phyloP scores from a whole-genome alignment of 1,140 invertebrate species.

The Hormaphis cornu region DNA sequence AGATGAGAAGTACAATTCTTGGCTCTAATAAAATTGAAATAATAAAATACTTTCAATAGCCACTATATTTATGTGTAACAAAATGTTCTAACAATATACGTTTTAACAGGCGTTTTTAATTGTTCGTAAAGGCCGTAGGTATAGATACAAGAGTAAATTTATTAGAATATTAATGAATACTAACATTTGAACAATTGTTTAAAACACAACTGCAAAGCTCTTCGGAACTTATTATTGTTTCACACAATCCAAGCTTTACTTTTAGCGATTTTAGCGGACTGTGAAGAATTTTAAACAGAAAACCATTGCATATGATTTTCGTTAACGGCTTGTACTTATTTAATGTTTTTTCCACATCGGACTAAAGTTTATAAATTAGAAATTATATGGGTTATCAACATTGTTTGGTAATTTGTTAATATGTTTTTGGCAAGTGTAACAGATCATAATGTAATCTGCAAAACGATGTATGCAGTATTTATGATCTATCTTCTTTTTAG shows the following conservation, averaged over 20 bases:
- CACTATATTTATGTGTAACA: no score
- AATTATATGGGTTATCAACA: no score
- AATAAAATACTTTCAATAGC: no score
- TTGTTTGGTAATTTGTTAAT: background rate
- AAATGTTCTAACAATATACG: no score
- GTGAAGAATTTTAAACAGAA: background rate
- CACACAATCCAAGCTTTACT: background rate
- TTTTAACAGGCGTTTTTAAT: no score
- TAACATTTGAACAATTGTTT: background rate
- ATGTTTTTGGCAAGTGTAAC: no score
- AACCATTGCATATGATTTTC: background rate
- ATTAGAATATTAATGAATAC: background rate
- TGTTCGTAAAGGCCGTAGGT: no score
- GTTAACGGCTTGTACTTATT: background rate
- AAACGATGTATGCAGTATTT: no score
- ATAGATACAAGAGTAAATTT: background rate
- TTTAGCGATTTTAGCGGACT: background rate
- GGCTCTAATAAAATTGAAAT: background rate
- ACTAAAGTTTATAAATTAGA: background rate
- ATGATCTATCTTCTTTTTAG: no score
- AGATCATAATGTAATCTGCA: background rate
- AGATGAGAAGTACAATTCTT: background rate
- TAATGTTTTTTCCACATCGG: background rate
- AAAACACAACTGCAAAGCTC: background rate
- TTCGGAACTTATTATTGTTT: background rate